These are phyloP conservation scores for Monopis laevigella DNA, from an alignment of 2,888 invertebrate species.

Conservation along the genomic window DNA sequence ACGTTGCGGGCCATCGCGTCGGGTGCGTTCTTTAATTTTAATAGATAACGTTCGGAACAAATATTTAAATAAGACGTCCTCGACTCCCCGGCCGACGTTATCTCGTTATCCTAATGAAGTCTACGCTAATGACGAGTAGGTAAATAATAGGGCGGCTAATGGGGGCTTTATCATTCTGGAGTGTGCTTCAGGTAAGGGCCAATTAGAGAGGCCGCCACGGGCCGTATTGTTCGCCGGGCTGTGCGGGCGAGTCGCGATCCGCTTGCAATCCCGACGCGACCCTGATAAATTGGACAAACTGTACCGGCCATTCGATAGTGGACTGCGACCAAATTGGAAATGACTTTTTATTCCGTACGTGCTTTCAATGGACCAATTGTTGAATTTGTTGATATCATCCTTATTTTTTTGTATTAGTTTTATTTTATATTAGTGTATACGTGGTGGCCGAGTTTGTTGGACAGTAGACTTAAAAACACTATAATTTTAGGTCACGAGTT, in stretches of 20 bases:
- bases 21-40: too few relatives aligned
- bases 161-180: conserved; percentile 68
- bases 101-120: conserved; percentile 69
- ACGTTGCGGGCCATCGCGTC: too few relatives aligned
- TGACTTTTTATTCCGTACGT: not conserved
- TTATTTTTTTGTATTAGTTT: too few relatives aligned
- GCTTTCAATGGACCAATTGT: not conserved
- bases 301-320: conserved; percentile 29
- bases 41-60: too few relatives aligned
- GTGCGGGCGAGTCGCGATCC: conserved; percentile 3
- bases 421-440: too few relatives aligned
- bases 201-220: conserved; percentile 65
- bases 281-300: conserved; percentile 66
- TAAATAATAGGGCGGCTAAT: conserved; percentile 69
- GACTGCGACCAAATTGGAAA: not conserved
- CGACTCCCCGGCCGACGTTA: conserved; percentile 43
- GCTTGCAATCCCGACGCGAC: conserved; percentile 13
- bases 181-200: conserved; percentile 68
- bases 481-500: too few relatives aligned
- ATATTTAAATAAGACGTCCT: too few relatives aligned
- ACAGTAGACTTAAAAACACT: too few relatives aligned
- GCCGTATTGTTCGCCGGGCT: conserved; percentile 61
- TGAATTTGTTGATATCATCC: too few relatives aligned
- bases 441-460: too few relatives aligned
- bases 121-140: conserved; percentile 68